A percentile compares a stretch with the other conserved stretches of the same genome.
Conservation (phyloP, 2,797 vertebrate species). For the Protonibea diacanthus region DNA sequence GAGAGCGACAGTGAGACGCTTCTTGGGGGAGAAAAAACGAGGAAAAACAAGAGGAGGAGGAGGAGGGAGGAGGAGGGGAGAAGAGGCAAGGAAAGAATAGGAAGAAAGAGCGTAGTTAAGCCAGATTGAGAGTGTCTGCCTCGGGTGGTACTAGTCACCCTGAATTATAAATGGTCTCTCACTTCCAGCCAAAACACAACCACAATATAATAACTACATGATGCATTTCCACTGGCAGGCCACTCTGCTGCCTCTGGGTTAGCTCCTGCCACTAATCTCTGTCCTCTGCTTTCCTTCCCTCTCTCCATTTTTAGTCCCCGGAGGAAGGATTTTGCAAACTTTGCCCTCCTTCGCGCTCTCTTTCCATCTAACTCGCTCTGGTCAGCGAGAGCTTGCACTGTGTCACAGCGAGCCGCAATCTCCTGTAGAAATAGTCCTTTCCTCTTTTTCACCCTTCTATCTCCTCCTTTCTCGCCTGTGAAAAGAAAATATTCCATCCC, state of each 20-base stretch:
- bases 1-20: slow-evolving; percentile 65
- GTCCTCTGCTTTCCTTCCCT: slow-evolving; percentile 61
- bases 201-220: slow-evolving; percentile 77
- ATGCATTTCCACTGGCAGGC: slow-evolving; percentile 79
- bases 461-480: slow-evolving; percentile 30
- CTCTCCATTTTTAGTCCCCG: slow-evolving; percentile 44
- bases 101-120: slow-evolving; percentile 66
- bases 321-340: slow-evolving; percentile 69
- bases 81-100: slow-evolving; percentile 45
- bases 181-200: slow-evolving; percentile 80
- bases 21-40: slow-evolving; percentile 44
- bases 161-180: slow-evolving; percentile 83
- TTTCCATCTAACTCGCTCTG: slow-evolving; percentile 45
- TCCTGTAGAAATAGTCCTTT: slow-evolving; percentile 44
- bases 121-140: slow-evolving; percentile 77
- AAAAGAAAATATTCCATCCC: slow-evolving; percentile 59
- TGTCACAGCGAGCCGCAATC: slow-evolving; percentile 57
- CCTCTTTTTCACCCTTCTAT: slow-evolving; percentile 25
- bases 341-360: slow-evolving; percentile 58
- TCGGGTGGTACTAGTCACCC: slow-evolving; percentile 78
- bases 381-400: slow-evolving; percentile 38
- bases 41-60: slow-evolving; percentile 44
- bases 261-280: slow-evolving; percentile 69
- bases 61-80: slow-evolving; percentile 19
- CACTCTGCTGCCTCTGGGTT: slow-evolving; percentile 68